Conservation (phyloP, 2,797 vertebrate species). For the Hafferia zeledoni region DNA sequence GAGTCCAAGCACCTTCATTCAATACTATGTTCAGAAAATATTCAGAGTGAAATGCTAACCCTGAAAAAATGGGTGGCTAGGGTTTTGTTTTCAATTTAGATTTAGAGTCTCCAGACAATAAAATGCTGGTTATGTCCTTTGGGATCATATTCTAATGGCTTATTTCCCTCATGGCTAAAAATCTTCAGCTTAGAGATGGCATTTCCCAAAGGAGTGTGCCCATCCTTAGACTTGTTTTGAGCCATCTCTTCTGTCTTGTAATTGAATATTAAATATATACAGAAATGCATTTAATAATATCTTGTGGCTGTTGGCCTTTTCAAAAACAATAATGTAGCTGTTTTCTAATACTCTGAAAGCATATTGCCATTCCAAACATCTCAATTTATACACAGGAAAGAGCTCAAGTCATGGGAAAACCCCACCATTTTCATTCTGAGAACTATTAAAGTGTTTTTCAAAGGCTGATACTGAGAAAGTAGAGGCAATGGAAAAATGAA, state of each 20-base stretch:
- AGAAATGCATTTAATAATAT: slow-evolving; percentile 37
- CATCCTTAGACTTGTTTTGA: background rate
- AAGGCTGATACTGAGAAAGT: background rate
- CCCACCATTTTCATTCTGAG: background rate
- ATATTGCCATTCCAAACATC: slow-evolving; percentile 22
- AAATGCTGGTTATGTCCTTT: background rate
- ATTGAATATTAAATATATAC: slow-evolving; percentile 28
- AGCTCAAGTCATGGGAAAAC: background rate
- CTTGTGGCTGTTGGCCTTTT: background rate
- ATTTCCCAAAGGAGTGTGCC: slow-evolving; percentile 9
- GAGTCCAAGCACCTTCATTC: background rate
- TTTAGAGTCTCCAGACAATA: background rate
- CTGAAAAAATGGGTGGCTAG: background rate
- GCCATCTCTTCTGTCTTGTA: background rate
- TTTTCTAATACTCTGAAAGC: slow-evolving; percentile 43
- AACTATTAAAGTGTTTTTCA: slow-evolving; percentile 23
- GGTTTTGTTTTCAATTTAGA: background rate
- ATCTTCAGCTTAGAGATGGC: background rate
- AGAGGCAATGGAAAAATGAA: slow-evolving; percentile 29
- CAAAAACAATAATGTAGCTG: slow-evolving; percentile 20
- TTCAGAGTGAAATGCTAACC: background rate
- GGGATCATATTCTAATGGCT: background rate
- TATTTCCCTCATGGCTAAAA: background rate
- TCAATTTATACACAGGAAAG: background rate
- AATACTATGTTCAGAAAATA: background rate